phyloP scores from a whole-genome alignment of 1,140 invertebrate genomes.

The Drosophila nannoptera region DNA sequence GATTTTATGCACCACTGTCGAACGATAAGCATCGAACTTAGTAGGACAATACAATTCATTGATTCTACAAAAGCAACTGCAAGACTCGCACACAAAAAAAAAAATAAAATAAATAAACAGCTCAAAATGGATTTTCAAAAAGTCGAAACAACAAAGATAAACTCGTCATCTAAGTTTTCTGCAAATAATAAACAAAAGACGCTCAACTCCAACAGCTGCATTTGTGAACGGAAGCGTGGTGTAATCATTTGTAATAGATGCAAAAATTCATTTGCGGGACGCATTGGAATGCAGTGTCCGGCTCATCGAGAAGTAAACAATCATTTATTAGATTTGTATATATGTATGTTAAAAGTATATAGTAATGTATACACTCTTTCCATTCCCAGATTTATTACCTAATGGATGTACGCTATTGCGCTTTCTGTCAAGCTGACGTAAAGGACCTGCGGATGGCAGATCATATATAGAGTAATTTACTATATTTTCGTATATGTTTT shows the following conservation, averaged over 20 bases:
- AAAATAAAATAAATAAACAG: neutral
- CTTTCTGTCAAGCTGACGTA: conserved; percentile 45
- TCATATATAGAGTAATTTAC: neutral
- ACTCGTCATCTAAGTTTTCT: neutral
- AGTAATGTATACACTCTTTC: too few relatives aligned
- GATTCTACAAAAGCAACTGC: neutral
- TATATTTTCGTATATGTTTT: neutral
- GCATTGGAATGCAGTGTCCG: conserved; percentile 41
- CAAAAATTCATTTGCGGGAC: conserved; percentile 43
- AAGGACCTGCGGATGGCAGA: conserved; percentile 26
- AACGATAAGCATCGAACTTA: neutral
- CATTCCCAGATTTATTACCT: conserved; percentile 36
- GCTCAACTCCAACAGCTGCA: conserved; percentile 10
- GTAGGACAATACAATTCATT: neutral
- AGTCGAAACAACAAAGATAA: conserved; percentile 11
- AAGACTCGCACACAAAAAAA: neutral
- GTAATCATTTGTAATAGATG: conserved; percentile 41
- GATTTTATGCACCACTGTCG: conserved; percentile 2
- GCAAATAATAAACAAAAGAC: neutral
- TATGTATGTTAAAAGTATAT: neutral
- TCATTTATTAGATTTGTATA: neutral
- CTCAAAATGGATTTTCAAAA: conserved; percentile 18
- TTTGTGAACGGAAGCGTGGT: conserved; percentile 47
- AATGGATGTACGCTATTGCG: conserved; percentile 57
- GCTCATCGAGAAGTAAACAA: conserved; percentile 49